Evolutionary conservation across 2,113 vertebrate species (phyloP).

Genomic region (Leptobrachium leishanense): DNA sequence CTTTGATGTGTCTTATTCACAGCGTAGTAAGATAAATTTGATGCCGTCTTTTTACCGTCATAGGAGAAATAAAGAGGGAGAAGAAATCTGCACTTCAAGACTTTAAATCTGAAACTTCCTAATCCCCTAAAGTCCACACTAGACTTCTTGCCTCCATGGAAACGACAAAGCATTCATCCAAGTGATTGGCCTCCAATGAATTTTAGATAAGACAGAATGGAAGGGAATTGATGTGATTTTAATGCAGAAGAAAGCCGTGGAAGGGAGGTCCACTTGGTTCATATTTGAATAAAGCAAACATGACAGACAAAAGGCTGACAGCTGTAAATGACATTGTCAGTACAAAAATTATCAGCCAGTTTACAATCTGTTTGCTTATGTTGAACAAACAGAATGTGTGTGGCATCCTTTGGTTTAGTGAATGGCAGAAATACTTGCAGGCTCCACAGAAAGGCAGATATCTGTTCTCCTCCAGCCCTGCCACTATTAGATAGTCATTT

Average conservation of each 20-base stretch:
- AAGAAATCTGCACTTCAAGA: conserved; percentile 91
- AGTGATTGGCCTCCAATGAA: conserved; percentile 99
- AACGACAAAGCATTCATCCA: conserved; percentile 97
- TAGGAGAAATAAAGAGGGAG: conserved; percentile 70
- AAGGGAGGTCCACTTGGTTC: conserved; percentile 99
- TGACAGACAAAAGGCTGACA: conserved; percentile 99
- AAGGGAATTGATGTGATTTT: conserved; percentile 99
- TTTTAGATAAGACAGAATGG: conserved; percentile 99
- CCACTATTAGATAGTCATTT: conserved; percentile 94
- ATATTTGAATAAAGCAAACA: conserved; percentile 99
- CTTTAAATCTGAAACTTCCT: conserved; percentile 98
- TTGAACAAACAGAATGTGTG: conserved; percentile 99
- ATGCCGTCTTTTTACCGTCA: conserved; percentile 51
- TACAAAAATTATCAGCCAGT: conserved; percentile 99
- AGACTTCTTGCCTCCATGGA: conserved; percentile 99
- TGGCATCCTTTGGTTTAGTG: conserved; percentile 96
- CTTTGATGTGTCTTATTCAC: background rate
- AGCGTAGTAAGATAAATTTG: conserved; percentile 67
- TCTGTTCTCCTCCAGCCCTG: conserved; percentile 83
- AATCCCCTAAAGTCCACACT: conserved; percentile 96
- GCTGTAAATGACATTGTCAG: conserved; percentile 99
- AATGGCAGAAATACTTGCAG: conserved; percentile 89
- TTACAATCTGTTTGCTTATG: conserved; percentile 99
- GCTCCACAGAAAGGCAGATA: conserved; percentile 84
- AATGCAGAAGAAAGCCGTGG: conserved; percentile 98